Evolutionary conservation across 2,113 vertebrate genomes (phyloP).

Genomic region (Gymnocephalus cernua): DNA sequence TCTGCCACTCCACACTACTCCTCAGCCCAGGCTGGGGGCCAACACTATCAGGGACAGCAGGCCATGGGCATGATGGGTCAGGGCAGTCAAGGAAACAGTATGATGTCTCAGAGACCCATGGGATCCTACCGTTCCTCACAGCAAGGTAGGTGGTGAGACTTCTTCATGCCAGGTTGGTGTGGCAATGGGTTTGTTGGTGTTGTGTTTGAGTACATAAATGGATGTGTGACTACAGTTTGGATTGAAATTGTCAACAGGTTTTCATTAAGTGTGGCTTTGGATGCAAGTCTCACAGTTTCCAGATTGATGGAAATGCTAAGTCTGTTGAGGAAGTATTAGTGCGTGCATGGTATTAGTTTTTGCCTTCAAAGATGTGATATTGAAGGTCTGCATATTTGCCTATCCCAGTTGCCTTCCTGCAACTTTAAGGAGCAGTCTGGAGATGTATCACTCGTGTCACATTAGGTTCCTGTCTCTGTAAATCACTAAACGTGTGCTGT

Average conservation of each 20-base stretch:
- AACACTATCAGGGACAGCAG: conserved; percentile 94
- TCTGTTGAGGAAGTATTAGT: neutral
- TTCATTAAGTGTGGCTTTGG: neutral
- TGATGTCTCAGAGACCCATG: conserved; percentile 94
- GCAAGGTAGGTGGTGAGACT: conserved; percentile 87
- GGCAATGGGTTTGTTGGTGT: conserved; percentile 19
- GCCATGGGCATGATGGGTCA: conserved; percentile 94
- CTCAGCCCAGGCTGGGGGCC: conserved; percentile 88
- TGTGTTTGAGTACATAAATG: conserved; percentile 22
- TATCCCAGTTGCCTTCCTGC: conserved; percentile 28
- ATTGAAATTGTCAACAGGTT: neutral
- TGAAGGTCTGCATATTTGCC: conserved; percentile 9
- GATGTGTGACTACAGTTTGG: neutral
- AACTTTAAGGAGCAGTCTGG: conserved; percentile 58
- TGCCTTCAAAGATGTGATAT: conserved; percentile 2
- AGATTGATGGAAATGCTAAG: neutral
- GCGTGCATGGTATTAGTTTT: neutral
- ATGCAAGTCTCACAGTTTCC: neutral
- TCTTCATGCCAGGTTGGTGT: neutral
- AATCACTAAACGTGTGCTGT: conserved; percentile 60
- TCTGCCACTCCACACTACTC: conserved; percentile 91
- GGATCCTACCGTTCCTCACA: conserved; percentile 93
- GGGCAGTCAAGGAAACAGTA: conserved; percentile 87
- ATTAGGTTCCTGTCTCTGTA: conserved; percentile 58
- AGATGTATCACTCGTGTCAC: conserved; percentile 68